These are phyloP conservation scores for Himalopsyche kuldschensis DNA, from an alignment of 2,888 invertebrate genomes.

Conservation along the genomic window DNA sequence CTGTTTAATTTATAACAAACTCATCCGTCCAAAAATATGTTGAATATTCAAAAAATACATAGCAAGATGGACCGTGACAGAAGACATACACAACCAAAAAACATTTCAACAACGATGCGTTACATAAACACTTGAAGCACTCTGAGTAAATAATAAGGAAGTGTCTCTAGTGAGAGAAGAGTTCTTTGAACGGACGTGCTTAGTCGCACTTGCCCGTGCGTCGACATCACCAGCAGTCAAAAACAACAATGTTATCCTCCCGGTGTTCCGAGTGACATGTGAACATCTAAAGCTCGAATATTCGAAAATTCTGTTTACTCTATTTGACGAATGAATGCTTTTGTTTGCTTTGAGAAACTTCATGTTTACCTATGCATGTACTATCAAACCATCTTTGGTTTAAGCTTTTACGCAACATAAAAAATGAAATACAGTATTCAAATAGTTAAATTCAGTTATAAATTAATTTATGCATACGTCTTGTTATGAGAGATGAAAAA, in stretches of 20 bases:
- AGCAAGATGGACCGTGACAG: not conserved
- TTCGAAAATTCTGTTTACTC: not conserved
- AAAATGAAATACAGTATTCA: no score
- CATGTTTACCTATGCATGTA: not conserved
- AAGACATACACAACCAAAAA: not conserved
- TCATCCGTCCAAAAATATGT: not conserved
- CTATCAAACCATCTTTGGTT: no score
- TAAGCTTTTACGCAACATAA: no score
- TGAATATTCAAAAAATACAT: not conserved
- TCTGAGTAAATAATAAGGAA: slow-evolving; percentile 27
- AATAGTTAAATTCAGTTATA: no score
- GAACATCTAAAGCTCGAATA: not conserved
- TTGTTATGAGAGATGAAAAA: no score
- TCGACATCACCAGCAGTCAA: slow-evolving; percentile 30
- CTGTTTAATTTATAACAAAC: no score
- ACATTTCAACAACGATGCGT: slow-evolving; percentile 20
- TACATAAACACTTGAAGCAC: slow-evolving; percentile 28
- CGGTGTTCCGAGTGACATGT: not conserved
- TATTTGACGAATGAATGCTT: not conserved
- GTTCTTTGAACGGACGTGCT: not conserved
- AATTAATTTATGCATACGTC: no score
- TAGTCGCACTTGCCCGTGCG: slow-evolving; percentile 25
- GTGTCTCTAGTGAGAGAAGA: not conserved
- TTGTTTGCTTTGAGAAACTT: not conserved
- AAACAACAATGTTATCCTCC: slow-evolving; percentile 21